phyloP scores from a whole-genome alignment of 2,797 vertebrate species.

The Bovichtus diacanthus region DNA sequence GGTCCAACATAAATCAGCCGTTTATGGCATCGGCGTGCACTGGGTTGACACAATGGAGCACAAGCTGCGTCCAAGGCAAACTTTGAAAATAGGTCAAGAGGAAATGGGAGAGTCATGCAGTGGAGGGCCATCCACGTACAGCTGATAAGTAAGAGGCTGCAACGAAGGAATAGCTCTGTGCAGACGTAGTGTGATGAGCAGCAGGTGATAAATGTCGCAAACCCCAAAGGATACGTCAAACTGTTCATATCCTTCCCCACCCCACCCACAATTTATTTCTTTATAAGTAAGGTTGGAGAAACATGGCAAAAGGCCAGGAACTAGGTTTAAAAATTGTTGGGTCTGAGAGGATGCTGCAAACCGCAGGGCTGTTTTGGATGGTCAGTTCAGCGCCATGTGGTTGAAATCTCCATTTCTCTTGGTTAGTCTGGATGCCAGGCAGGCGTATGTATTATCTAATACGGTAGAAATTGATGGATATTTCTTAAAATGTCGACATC shows the following conservation, averaged over 20 bases:
- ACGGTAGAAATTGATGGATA: constrained; percentile 70
- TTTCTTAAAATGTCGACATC: constrained; percentile 63
- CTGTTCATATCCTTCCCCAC: constrained; percentile 6
- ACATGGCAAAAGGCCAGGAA: constrained; percentile 11
- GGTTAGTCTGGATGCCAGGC: constrained; percentile 59
- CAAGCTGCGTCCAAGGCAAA: constrained; percentile 60
- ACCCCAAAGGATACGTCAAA: not conserved
- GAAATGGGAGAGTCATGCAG: constrained; percentile 45
- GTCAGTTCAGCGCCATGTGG: constrained; percentile 65
- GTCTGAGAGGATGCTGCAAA: constrained; percentile 59
- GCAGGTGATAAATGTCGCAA: not conserved
- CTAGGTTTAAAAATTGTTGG: constrained; percentile 48
- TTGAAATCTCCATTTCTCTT: constrained; percentile 63
- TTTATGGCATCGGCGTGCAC: constrained; percentile 55
- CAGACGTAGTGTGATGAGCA: not conserved
- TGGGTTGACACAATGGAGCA: constrained; percentile 33
- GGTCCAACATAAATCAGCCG: constrained; percentile 64
- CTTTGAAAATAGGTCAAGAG: constrained; percentile 68
- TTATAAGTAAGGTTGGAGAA: constrained; percentile 23
- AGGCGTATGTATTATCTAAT: constrained; percentile 62
- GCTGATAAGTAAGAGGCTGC: constrained; percentile 47
- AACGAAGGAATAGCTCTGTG: not conserved
- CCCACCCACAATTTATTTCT: not conserved
- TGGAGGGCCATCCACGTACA: constrained; percentile 36
- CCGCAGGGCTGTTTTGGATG: constrained; percentile 62